These are phyloP conservation scores for Neoarius graeffei DNA, from an alignment of 2,113 vertebrate genomes.

Conservation along the genomic window DNA sequence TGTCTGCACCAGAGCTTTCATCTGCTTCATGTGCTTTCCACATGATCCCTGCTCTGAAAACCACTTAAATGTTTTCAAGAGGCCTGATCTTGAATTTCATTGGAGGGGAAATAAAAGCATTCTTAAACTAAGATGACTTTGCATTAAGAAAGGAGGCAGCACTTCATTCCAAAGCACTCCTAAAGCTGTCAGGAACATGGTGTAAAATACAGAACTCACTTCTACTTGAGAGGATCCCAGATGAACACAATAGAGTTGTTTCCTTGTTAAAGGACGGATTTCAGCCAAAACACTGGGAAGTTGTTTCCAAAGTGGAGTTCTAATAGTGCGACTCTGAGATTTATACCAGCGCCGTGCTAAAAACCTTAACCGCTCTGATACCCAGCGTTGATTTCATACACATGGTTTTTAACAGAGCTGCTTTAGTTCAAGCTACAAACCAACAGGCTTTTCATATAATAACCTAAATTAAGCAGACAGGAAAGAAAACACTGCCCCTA, in stretches of 20 bases:
- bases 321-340: conserved; percentile 42
- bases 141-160: conserved; percentile 2
- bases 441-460: conserved; percentile 49
- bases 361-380: conserved; percentile 37
- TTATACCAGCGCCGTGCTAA: conserved; percentile 45
- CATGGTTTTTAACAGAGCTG: conserved; percentile 39
- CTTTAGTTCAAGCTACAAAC: conserved; percentile 36
- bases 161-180: conserved; percentile 7
- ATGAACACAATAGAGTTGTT: conserved; percentile 35
- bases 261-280: background rate
- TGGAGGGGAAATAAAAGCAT: conserved; percentile 26
- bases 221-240: conserved; percentile 33
- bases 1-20: conserved; percentile 2
- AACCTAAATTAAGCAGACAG: conserved; percentile 46
- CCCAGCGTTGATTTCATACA: conserved; percentile 25
- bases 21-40: conserved; percentile 18
- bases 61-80: conserved; percentile 35
- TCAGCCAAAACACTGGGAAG: conserved; percentile 40
- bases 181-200: conserved; percentile 49
- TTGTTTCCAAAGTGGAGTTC: conserved; percentile 39
- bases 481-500: conserved; percentile 51
- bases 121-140: conserved; percentile 39
- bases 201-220: conserved; percentile 33
- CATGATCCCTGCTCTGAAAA: conserved; percentile 23
- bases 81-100: conserved; percentile 27